Base-by-base conservation (phyloP, 2,113 vertebrate genomes). In the Larimichthys crocea region DNA sequence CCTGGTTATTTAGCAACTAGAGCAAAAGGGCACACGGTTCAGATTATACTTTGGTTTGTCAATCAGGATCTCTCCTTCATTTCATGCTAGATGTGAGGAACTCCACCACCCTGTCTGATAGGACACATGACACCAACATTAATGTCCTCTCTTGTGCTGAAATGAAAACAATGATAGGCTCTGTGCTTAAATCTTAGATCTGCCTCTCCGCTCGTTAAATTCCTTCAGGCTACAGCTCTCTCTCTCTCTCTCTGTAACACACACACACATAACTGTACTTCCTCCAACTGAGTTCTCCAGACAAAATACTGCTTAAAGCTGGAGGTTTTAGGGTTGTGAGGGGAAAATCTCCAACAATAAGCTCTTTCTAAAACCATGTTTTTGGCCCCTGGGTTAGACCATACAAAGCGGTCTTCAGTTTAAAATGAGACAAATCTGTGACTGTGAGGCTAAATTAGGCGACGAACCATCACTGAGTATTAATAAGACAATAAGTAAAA, bases 301-400 rank as follows among this genome's bases (percentile, higher is more conserved):
- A 90, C 89, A 91, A 90, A 89, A 91, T 76, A 44, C 87, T 70
- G 69, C 89, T 82, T 84, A 44, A 80, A 86, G 81, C 56, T 53
- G 63, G 53, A 75, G 62, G 46, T 35, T 77, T 91, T 75, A 71
- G 68, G 22, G 80, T 59, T 62, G 78, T 11, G 65, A 87, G 85
- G 74, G 84, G 75, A 84, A 85, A 86, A 73, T 68, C 56, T 80
- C 69, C 57, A 84, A 93, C 93, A 94, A 93, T 89, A 83, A 90
- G 72, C 75, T 84, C 91, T 89, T 93, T 94, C 83, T 92, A 56
- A 69, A 70, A 42, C 48, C 75, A 70, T 48, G 73, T 84, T 91
- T 86, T 57, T 60, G 67, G 71, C 61, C 62, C 64, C 29, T 42
- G 8, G 83, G 81, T 73, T 52, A 69, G 48, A 57, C 40, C 12